Evolutionary conservation across 2,113 vertebrate species (phyloP).

Genomic region (Oryzias celebensis): DNA sequence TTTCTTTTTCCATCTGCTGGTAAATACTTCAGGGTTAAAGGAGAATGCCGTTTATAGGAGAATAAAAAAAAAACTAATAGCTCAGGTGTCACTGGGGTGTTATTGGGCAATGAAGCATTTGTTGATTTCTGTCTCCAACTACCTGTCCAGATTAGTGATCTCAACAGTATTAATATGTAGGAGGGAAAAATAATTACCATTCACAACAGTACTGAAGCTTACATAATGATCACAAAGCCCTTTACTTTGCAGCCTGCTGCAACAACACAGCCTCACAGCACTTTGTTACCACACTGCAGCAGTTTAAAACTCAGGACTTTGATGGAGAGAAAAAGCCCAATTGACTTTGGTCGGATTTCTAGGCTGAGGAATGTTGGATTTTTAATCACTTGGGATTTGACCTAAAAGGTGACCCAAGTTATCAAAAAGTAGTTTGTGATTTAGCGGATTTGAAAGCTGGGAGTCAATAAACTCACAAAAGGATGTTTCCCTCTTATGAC

Average conservation of each 20-base stretch:
- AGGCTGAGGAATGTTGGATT: constrained; percentile 25
- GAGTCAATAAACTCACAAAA: constrained; percentile 19
- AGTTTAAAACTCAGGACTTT: constrained; percentile 17
- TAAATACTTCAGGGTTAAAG: constrained; percentile 40
- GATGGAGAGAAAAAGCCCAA: constrained; percentile 17
- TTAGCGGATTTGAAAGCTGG: constrained; percentile 25
- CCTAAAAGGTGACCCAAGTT: constrained; percentile 17
- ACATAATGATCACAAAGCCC: constrained; percentile 39
- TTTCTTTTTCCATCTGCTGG: constrained; percentile 28
- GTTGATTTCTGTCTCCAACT: constrained; percentile 23
- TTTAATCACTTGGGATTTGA: constrained; percentile 30
- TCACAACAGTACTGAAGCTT: constrained; percentile 18
- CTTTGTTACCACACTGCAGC: constrained; percentile 27
- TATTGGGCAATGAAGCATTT: constrained; percentile 34
- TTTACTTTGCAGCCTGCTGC: constrained; percentile 9
- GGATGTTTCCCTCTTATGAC: not conserved
- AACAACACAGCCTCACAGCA: constrained; percentile 28
- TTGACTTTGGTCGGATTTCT: constrained; percentile 56
- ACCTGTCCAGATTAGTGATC: constrained; percentile 27
- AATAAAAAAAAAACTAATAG: constrained; percentile 37
- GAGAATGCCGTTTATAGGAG: constrained; percentile 28
- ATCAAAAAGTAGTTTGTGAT: not conserved
- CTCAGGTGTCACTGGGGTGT: constrained; percentile 29
- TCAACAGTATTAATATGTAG: constrained; percentile 28
- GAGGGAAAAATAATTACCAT: constrained; percentile 28